A percentile compares a stretch with the other conserved stretches of the same genome.
phyloP scores from a whole-genome alignment of 2,888 invertebrate species.

The Clistopyga incitator region DNA sequence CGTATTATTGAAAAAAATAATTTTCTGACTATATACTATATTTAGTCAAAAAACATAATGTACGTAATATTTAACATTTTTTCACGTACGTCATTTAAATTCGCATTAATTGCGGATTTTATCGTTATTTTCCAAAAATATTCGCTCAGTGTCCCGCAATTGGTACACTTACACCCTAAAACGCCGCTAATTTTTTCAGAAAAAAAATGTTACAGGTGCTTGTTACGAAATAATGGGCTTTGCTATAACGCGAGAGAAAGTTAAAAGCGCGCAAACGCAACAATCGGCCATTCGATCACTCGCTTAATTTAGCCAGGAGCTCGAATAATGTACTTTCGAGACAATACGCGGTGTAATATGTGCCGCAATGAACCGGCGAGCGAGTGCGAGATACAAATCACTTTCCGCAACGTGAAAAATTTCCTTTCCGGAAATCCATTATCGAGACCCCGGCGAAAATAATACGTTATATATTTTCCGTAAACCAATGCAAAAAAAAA shows the following conservation, averaged over 20 bases:
- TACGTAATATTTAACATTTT: too few species aligned
- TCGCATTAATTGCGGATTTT: too few species aligned
- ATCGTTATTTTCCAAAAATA: too few species aligned
- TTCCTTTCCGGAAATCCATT: conserved; percentile 44
- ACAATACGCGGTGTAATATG: conserved; percentile 26
- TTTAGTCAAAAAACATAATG: too few species aligned
- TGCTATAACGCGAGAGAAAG: conserved; percentile 46
- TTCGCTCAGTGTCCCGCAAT: too few species aligned
- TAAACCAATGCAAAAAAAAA: too few species aligned
- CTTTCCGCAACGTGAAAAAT: conserved; percentile 28
- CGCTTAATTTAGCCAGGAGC: conserved; percentile 49
- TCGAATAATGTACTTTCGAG: conserved; percentile 27
- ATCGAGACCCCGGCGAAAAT: neutral
- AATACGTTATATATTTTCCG: too few species aligned
- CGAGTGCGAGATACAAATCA: conserved; percentile 42
- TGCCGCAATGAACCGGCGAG: neutral
- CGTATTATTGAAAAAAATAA: neutral
- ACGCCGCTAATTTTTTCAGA: neutral
- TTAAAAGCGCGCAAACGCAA: conserved; percentile 33
- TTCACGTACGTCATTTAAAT: too few species aligned
- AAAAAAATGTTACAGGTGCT: neutral
- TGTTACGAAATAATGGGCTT: conserved; percentile 17
- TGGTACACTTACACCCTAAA: neutral
- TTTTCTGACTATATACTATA: neutral
- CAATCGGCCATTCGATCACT: conserved; percentile 51